These are phyloP conservation scores for Xenopus petersii DNA, from an alignment of 2,797 vertebrate species.

Conservation along the genomic window DNA sequence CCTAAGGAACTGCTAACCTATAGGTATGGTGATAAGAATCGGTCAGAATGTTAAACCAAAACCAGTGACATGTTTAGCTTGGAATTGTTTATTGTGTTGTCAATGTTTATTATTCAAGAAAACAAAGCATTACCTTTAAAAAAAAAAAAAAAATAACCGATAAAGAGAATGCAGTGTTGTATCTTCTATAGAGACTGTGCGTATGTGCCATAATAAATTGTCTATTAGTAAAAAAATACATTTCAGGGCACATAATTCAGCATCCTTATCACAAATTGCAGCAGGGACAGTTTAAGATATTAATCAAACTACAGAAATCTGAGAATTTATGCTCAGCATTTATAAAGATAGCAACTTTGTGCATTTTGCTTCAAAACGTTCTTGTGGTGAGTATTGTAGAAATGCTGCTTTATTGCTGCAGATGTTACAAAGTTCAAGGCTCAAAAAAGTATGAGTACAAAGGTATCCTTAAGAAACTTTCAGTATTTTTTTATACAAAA, in stretches of 20 bases:
- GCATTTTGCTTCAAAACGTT: constrained; percentile 92
- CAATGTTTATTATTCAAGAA: no score
- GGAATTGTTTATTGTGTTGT: no score
- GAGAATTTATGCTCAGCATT: constrained; percentile 83
- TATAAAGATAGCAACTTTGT: constrained; percentile 92
- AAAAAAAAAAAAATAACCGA: constrained; percentile 74
- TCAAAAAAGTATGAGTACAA: constrained; percentile 96
- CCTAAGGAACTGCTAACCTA: no score
- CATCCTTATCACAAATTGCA: constrained; percentile 98
- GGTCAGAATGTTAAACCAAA: no score
- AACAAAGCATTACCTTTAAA: no score
- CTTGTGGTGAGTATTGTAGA: constrained; percentile 86
- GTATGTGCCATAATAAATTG: constrained; percentile 98
- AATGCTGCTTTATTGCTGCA: constrained; percentile 97
- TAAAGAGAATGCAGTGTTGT: constrained; percentile 90
- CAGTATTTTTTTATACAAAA: constrained; percentile 87
- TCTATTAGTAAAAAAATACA: constrained; percentile 99
- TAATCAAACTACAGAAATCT: constrained; percentile 87
- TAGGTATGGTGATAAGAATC: no score
- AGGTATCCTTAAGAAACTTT: constrained; percentile 90
- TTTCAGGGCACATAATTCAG: constrained; percentile 98
- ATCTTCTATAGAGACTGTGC: constrained; percentile 93
- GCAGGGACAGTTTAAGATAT: constrained; percentile 87
- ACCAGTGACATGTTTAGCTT: no score
- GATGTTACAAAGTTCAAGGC: constrained; percentile 96